phyloP scores from a whole-genome alignment of 2,113 vertebrate genomes.

The Tragulus kanchil region DNA sequence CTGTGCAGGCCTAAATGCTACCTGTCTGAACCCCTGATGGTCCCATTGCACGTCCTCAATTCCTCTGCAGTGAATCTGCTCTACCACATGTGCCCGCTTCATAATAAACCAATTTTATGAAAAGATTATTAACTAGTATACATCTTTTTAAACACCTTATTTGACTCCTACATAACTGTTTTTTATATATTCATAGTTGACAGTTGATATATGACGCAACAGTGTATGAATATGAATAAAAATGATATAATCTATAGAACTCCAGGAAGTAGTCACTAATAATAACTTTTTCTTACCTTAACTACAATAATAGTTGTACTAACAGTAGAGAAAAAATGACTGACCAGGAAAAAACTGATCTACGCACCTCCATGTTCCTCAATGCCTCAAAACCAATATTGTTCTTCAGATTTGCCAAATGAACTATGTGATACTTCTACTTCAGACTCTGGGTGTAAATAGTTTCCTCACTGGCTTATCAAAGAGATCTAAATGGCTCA shows the following conservation, averaged over 20 bases:
- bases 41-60: neutral
- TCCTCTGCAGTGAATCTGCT: neutral
- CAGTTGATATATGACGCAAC: neutral
- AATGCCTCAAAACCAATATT: conserved; percentile 56
- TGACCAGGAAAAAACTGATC: neutral
- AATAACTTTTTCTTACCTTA: conserved; percentile 4
- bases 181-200: neutral
- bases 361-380: neutral
- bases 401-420: conserved; percentile 56
- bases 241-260: neutral
- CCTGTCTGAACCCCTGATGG: neutral
- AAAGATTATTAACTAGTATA: conserved; percentile 17
- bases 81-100: no score
- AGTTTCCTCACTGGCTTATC: conserved; percentile 26
- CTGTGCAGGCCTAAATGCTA: neutral
- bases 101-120: conserved; percentile 12
- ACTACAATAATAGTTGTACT: neutral
- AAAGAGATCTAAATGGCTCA: neutral
- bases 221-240: neutral
- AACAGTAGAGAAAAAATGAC: neutral
- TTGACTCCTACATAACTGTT: neutral
- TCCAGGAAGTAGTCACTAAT: neutral
- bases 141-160: neutral
- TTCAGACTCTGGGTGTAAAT: neutral
- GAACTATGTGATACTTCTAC: neutral